A percentile compares a stretch with the other conserved stretches of the same genome.
Conservation (phyloP, 2,888 invertebrate genomes). For the Drosophila nigricruria region DNA sequence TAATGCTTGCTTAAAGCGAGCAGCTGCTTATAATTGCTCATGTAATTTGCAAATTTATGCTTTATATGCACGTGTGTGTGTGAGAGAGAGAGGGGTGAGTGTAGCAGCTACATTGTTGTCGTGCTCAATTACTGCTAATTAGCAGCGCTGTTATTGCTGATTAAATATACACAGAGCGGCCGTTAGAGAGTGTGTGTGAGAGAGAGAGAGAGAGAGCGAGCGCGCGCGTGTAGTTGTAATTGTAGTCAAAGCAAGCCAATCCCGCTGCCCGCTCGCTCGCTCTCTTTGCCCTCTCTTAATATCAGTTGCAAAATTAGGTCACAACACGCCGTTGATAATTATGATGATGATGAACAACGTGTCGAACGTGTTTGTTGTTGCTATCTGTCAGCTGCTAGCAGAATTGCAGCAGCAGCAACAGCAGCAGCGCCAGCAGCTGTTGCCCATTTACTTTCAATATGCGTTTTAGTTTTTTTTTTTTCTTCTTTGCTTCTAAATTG, state of each 20-base stretch:
- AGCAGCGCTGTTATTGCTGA: constrained; percentile 66
- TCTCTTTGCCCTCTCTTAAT: constrained; percentile 40
- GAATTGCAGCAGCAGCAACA: constrained; percentile 29
- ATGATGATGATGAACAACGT: constrained; percentile 68
- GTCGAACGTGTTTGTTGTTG: constrained; percentile 71
- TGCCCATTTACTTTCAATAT: constrained; percentile 76
- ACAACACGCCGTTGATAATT: constrained; percentile 54
- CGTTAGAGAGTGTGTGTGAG: constrained; percentile 13
- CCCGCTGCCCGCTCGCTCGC: constrained; percentile 2
- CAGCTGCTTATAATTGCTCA: constrained; percentile 60
- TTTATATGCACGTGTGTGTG: constrained; percentile 25
- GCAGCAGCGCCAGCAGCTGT: constrained; percentile 71
- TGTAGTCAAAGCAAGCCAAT: constrained; percentile 14
- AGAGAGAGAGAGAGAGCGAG: background rate
- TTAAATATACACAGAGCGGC: constrained; percentile 49
- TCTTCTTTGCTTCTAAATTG: constrained; percentile 36
- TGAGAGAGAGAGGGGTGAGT: constrained; percentile 3
- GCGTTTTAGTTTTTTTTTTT: constrained; percentile 39
- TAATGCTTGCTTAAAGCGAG: constrained; percentile 40
- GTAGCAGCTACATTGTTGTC: constrained; percentile 41
- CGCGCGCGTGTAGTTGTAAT: constrained; percentile 10
- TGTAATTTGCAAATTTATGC: constrained; percentile 63
- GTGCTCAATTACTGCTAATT: constrained; percentile 76
- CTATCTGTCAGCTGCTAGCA: constrained; percentile 23
- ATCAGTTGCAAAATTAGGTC: constrained; percentile 78